These are phyloP conservation scores for Drosophila parthenogenetica DNA, from an alignment of 2,888 invertebrate genomes.

Conservation along the genomic window DNA sequence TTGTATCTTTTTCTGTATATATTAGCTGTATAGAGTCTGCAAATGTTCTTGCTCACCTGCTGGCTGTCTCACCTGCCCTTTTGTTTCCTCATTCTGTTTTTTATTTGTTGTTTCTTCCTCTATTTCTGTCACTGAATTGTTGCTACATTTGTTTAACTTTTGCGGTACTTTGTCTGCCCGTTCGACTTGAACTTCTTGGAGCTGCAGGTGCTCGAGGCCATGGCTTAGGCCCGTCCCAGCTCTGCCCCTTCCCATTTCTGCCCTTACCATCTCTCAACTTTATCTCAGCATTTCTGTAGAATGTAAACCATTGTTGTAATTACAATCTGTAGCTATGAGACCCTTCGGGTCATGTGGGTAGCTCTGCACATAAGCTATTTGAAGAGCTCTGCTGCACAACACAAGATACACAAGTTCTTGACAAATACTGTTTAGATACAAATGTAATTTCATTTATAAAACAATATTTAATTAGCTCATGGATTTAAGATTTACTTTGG, in stretches of 20 bases:
- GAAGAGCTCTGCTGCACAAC: slow-evolving; percentile 14
- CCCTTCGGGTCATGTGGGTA: slow-evolving; percentile 17
- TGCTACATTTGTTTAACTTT: slow-evolving; percentile 78
- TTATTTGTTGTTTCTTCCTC: slow-evolving; percentile 14
- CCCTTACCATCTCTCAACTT: slow-evolving; percentile 46
- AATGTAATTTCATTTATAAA: slow-evolving; percentile 23
- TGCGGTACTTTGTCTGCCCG: slow-evolving; percentile 79
- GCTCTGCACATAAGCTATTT: slow-evolving; percentile 23
- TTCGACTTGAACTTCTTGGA: slow-evolving; percentile 75
- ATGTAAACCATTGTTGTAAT: slow-evolving; percentile 69
- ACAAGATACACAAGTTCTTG: slow-evolving; percentile 13
- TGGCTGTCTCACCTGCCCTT: slow-evolving; percentile 37
- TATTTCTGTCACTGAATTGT: slow-evolving; percentile 42
- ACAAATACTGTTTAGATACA: slow-evolving; percentile 19
- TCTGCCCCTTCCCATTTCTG: background rate
- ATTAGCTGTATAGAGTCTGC: slow-evolving; percentile 15
- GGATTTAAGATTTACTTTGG: background rate
- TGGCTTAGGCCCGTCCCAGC: slow-evolving; percentile 42
- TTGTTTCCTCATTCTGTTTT: slow-evolving; percentile 47
- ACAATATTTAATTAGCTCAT: slow-evolving; percentile 11
- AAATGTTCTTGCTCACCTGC: slow-evolving; percentile 65
- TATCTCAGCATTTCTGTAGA: slow-evolving; percentile 53
- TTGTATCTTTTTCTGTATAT: background rate
- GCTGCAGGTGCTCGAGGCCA: slow-evolving; percentile 45
- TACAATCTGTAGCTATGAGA: slow-evolving; percentile 41